Evolutionary conservation across 1,140 invertebrate genomes (phyloP).

Genomic region (Brachionus calyciflorus): DNA sequence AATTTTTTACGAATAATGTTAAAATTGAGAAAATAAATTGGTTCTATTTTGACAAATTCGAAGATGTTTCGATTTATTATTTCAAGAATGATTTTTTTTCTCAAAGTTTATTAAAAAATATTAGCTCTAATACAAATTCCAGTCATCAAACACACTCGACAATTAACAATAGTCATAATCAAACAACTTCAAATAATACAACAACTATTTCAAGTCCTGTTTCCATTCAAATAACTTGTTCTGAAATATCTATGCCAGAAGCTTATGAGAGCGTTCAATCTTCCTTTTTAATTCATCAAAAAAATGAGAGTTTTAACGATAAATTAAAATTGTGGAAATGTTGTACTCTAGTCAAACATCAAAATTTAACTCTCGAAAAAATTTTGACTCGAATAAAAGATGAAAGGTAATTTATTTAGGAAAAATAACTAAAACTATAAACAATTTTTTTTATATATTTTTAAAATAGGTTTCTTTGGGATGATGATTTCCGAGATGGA

Average conservation of each 20-base stretch:
- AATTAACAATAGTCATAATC: background rate
- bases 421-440: background rate
- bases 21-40: conserved; percentile 40
- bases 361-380: conserved; percentile 32
- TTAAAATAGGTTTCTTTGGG: conserved; percentile 74
- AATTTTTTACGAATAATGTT: conserved; percentile 35
- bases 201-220: background rate
- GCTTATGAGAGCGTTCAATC: background rate
- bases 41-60: conserved; percentile 35
- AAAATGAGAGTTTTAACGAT: conserved; percentile 39
- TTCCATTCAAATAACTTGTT: background rate
- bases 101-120: conserved; percentile 22
- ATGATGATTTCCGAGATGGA: conserved; percentile 76
- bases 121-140: background rate
- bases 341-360: conserved; percentile 21
- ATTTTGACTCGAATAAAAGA: conserved; percentile 14
- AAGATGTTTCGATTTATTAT: conserved; percentile 30
- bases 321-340: conserved; percentile 38
- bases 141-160: background rate
- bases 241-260: background rate
- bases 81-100: conserved; percentile 22
- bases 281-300: background rate
- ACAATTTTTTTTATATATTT: background rate
- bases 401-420: background rate
- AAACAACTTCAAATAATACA: background rate